These are phyloP conservation scores for Indicator indicator DNA, from an alignment of 2,113 vertebrate species.

Conservation along the genomic window DNA sequence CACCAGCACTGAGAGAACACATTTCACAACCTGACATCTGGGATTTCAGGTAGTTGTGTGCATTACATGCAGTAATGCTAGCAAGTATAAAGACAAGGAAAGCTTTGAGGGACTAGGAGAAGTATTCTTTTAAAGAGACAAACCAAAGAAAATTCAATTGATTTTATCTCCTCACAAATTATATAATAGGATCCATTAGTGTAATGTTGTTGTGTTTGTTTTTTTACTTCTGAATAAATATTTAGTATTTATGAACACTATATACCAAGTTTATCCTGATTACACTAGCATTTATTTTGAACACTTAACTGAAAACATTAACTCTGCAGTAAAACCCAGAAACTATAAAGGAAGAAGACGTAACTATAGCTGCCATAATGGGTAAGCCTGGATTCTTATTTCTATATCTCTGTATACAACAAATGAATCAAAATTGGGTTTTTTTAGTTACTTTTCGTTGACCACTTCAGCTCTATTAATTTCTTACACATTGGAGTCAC, in stretches of 20 bases:
- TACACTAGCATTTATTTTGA: neutral
- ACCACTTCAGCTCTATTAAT: neutral
- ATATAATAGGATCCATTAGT: neutral
- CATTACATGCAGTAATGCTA: neutral
- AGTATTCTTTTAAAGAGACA: neutral
- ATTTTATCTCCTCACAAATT: neutral
- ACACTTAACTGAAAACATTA: neutral
- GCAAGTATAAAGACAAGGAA: neutral
- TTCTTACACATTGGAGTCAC: neutral
- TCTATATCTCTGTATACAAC: neutral
- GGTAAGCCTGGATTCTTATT: neutral
- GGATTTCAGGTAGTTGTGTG: neutral
- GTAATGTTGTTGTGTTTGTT: too few relatives aligned
- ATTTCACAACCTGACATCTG: neutral
- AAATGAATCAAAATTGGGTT: neutral
- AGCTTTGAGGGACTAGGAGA: neutral
- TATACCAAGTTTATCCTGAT: neutral
- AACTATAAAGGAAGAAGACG: neutral
- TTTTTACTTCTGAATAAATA: neutral
- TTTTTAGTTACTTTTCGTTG: neutral
- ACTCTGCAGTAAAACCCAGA: neutral
- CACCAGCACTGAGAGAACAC: neutral
- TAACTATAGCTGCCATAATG: neutral
- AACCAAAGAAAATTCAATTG: neutral
- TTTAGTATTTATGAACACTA: neutral